Conservation (phyloP, 2,113 vertebrate species). For the Bubalus kerabau region DNA sequence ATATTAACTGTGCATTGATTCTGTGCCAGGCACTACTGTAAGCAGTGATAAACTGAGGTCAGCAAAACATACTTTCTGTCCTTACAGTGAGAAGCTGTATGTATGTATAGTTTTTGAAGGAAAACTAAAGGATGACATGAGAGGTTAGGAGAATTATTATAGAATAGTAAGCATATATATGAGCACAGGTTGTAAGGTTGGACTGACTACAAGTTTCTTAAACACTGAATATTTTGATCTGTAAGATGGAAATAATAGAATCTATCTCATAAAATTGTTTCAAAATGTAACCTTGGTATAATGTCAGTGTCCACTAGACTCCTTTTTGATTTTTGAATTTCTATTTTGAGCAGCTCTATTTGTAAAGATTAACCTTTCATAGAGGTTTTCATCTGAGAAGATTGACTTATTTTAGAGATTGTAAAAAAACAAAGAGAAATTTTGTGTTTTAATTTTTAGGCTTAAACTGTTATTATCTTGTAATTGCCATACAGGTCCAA, state of each 20-base stretch:
- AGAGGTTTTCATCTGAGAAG: background rate
- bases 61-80: background rate
- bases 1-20: background rate
- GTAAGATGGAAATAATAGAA: background rate
- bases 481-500: background rate
- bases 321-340: background rate
- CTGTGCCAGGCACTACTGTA: background rate
- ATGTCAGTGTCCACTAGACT: background rate
- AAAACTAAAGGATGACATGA: background rate
- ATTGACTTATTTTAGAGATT: background rate
- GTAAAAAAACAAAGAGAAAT: background rate
- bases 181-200: background rate
- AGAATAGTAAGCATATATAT: background rate
- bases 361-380: background rate
- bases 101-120: background rate
- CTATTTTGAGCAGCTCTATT: background rate
- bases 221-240: background rate
- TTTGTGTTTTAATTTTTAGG: background rate
- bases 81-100: background rate
- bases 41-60: background rate
- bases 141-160: background rate
- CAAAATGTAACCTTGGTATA: background rate
- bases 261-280: background rate
- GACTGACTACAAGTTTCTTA: background rate
- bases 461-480: background rate